Base-by-base conservation (phyloP, 2,888 invertebrate species). In the Peribatodes rhomboidaria region DNA sequence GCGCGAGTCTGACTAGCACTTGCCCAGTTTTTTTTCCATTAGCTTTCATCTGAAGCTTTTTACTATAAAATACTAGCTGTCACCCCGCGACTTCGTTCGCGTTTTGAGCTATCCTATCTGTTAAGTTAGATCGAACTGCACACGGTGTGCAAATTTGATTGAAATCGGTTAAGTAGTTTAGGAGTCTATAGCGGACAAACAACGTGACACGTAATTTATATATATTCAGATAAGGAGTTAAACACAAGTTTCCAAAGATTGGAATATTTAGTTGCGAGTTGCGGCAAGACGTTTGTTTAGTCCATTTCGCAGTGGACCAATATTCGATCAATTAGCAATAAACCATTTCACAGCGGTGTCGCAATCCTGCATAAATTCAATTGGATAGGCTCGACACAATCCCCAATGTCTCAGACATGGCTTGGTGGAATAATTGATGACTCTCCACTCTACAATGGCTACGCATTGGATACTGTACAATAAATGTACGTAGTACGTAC, bases 351-450 rank as follows among this genome's bases (percentile, higher is more conserved):
- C 75, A 77, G 76, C 74, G 75, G 81, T 80, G 82, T 82, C 81
- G 80, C 80, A 82, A 82, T 84, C 81, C 84, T 84, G 86, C 87
- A 89, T 89, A 89, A 88, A 90, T 90, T 89, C 88, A 90, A 90
- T 90, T 88, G 89, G 82, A 80, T 71, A 78, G 74, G 77, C 73
- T 76, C 76, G 72, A 71, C 72, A 80, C 83, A 80, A 82, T 81
- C 78, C 80, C 79, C 80, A 78, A 72, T 78, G 80, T 80, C 80
- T 80, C 72, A 82, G 79, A 85, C 82, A 81, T 81, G 81, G 84
- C 80, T 85, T 84, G 85, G 83, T 87, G 80, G 87, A 89, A 88
- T 87, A 87, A 88, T 86, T 84, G 85, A 87, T 87, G 77, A 80
- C 75, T 52, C 73, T 68, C 73, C 69, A 80, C 75, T 52, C 73